Evolutionary conservation across 2,113 vertebrate genomes (phyloP).

Genomic region (Myxocyprinus asiaticus): DNA sequence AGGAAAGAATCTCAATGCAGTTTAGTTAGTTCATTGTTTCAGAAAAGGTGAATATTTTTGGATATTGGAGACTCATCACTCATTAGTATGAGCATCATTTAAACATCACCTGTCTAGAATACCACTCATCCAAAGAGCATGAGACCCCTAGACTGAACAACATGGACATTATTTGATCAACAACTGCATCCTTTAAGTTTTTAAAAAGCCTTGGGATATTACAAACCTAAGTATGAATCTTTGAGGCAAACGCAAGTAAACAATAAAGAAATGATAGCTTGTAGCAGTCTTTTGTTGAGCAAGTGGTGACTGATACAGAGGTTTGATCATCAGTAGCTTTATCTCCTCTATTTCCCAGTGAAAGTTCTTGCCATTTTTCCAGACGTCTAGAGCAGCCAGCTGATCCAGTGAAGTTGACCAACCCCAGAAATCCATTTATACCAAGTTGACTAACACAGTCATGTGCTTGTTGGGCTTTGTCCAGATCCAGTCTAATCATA

Average conservation of each 20-base stretch:
- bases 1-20: too few species aligned
- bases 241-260: slow-evolving; percentile 30
- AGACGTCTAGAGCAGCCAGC: too few species aligned
- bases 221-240: slow-evolving; percentile 8
- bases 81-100: not conserved
- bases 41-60: too few species aligned
- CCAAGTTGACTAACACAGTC: slow-evolving; percentile 10
- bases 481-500: slow-evolving; percentile 5
- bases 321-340: slow-evolving; percentile 14
- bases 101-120: not conserved
- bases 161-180: slow-evolving; percentile 2
- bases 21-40: too few species aligned
- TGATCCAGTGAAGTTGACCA: not conserved
- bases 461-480: slow-evolving; percentile 30
- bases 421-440: not conserved
- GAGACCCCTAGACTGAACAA: not conserved
- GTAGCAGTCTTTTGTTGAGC: slow-evolving; percentile 7
- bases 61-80: not conserved
- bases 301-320: not conserved
- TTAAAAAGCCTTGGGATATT: not conserved
- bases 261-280: slow-evolving; percentile 13
- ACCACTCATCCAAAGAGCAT: not conserved
- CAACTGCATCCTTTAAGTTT: not conserved
- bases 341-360: not conserved
- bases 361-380: slow-evolving; percentile 16